Evolutionary conservation across 1,140 invertebrate genomes (phyloP).

Genomic region (Hermetia illucens): DNA sequence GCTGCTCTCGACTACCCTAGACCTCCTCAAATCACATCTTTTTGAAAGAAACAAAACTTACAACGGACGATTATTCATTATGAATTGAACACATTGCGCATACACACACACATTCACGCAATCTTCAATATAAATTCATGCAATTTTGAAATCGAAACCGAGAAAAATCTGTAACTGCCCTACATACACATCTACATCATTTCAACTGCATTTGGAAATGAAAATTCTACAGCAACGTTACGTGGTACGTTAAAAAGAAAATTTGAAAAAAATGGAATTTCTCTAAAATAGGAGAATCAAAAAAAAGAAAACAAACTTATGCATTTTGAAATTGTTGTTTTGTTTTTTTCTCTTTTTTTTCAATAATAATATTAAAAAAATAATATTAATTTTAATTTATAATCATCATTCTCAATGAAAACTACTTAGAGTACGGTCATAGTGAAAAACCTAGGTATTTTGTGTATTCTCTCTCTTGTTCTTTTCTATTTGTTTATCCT

Average conservation of each 20-base stretch:
- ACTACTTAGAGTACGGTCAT: not conserved
- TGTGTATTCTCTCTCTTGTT: not conserved
- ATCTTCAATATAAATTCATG: not conserved
- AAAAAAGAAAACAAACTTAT: not conserved
- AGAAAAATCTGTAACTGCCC: not conserved
- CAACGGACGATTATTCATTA: too few species aligned
- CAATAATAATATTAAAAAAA: not conserved
- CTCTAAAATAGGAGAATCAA: not conserved
- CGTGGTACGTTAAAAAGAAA: too few species aligned
- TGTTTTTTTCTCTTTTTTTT: not conserved
- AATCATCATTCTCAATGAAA: not conserved
- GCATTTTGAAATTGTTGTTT: not conserved
- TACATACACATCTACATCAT: not conserved
- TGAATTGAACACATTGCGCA: too few species aligned
- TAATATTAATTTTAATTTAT: not conserved
- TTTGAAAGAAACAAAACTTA: too few species aligned
- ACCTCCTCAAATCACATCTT: too few species aligned
- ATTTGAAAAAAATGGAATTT: not conserved
- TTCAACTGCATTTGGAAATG: not conserved
- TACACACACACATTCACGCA: too few species aligned
- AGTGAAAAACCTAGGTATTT: too few species aligned
- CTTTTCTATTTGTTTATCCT: not conserved
- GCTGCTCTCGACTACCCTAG: too few species aligned
- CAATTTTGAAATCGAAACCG: not conserved
- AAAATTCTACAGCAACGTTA: not conserved